Evolutionary conservation across 2,113 vertebrate genomes (phyloP).

Genomic region (Sclerurus mexicanus): DNA sequence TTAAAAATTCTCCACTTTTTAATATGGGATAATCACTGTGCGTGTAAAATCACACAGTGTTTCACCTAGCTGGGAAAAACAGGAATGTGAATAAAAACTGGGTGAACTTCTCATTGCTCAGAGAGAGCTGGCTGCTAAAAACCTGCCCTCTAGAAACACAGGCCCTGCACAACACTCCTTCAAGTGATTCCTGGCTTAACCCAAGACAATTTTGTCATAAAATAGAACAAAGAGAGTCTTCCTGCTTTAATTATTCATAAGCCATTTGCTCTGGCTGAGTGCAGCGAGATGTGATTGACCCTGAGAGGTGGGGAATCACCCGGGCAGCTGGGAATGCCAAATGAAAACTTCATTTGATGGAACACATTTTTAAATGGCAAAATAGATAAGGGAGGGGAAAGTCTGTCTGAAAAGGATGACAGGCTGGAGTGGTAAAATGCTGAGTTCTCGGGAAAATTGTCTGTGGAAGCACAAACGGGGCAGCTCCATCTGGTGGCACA

Average conservation of each 20-base stretch:
- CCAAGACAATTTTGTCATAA: neutral
- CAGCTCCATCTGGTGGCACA: conserved; percentile 9
- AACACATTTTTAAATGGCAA: neutral
- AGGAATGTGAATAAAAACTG: neutral
- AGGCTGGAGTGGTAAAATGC: neutral
- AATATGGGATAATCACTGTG: neutral
- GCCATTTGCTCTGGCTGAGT: conserved; percentile 15
- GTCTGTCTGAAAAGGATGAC: neutral
- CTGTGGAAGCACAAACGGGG: rapidly evolving
- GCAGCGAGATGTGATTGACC: neutral
- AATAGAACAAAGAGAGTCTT: neutral
- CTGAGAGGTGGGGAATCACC: neutral
- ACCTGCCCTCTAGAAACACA: neutral
- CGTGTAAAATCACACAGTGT: neutral
- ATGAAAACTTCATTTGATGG: neutral
- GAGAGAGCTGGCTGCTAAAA: neutral
- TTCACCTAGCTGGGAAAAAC: neutral
- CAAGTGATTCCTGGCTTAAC: neutral
- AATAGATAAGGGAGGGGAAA: neutral
- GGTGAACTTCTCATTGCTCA: neutral
- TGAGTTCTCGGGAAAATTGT: neutral
- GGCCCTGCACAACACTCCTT: neutral
- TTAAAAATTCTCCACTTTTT: neutral
- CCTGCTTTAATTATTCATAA: conserved; percentile 40
- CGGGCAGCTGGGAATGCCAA: neutral